Percentiles rank a stretch among this genome's conserved stretches.
Evolutionary conservation across 2,797 vertebrate species (phyloP).

Genomic region (Sarcophilus harrisii): DNA sequence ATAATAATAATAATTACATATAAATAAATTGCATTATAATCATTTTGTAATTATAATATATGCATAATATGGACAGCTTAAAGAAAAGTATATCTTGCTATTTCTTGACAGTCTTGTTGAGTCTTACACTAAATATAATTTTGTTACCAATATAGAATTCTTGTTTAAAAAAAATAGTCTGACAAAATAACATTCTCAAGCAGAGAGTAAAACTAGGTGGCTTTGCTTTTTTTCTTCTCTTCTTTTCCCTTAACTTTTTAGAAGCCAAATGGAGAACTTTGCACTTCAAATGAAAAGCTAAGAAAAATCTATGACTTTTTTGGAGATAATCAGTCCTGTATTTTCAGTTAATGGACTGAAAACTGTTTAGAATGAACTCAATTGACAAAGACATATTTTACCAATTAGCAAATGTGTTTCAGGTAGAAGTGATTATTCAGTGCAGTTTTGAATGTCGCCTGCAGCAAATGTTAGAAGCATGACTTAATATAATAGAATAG

Average conservation of each 20-base stretch:
- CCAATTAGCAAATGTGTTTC: constrained; percentile 68
- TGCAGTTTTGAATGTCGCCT: constrained; percentile 56
- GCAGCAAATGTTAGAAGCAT: constrained; percentile 60
- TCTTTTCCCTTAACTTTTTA: constrained; percentile 5
- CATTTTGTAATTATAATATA: too few species aligned
- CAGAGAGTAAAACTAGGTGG: constrained; percentile 63
- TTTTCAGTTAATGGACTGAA: constrained; percentile 77
- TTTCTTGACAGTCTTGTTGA: constrained; percentile 55
- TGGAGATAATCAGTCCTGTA: constrained; percentile 62
- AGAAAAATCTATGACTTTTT: constrained; percentile 55
- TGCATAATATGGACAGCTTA: constrained; percentile 35
- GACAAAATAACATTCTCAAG: constrained; percentile 64
- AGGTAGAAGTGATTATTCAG: constrained; percentile 71
- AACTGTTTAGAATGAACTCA: constrained; percentile 65
- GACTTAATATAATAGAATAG: constrained; percentile 57
- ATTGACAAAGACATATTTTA: constrained; percentile 73
- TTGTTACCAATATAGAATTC: constrained; percentile 61
- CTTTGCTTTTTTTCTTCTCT: constrained; percentile 49
- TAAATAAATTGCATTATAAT: too few species aligned
- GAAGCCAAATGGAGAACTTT: constrained; percentile 28
- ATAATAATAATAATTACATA: constrained; percentile 5
- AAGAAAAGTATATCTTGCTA: constrained; percentile 58
- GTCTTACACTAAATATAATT: constrained; percentile 55
- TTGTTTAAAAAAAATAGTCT: constrained; percentile 40
- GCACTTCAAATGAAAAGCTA: constrained; percentile 41